A percentile compares a stretch with the other conserved stretches of the same genome.
Conservation (phyloP, 2,113 vertebrate species). For the Elaphurus davidianus region DNA sequence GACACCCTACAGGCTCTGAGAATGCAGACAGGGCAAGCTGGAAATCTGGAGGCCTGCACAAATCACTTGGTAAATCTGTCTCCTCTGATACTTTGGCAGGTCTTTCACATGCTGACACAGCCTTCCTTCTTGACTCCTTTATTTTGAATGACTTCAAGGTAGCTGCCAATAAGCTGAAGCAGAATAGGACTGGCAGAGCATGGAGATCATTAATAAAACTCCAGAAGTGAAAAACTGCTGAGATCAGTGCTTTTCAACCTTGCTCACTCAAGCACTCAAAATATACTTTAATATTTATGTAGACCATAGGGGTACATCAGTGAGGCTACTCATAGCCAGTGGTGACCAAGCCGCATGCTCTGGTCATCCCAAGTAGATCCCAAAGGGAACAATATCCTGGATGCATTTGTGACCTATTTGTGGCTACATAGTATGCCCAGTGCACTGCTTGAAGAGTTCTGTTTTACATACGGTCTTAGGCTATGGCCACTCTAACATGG, state of each 20-base stretch:
- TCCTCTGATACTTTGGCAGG: background rate
- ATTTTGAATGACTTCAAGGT: constrained; percentile 22
- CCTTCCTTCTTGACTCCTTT: background rate
- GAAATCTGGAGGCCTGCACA: background rate
- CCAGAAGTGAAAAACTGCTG: background rate
- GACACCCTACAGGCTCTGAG: background rate
- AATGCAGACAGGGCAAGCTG: background rate
- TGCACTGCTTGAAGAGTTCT: background rate
- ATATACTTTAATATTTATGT: background rate
- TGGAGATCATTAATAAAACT: background rate
- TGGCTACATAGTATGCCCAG: background rate
- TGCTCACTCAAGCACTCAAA: background rate
- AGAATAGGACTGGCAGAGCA: background rate
- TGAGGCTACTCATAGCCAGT: background rate
- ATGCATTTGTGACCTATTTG: background rate
- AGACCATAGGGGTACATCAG: accelerated
- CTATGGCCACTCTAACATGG: background rate
- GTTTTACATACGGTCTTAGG: background rate
- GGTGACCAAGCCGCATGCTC: background rate
- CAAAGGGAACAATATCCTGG: background rate
- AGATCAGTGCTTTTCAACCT: background rate
- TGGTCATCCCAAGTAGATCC: background rate
- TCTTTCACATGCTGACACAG: background rate
- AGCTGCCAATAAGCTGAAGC: background rate
- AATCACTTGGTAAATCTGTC: background rate